Evolutionary conservation across 2,113 vertebrate genomes (phyloP).

Genomic region (Dicaeum eximium): DNA sequence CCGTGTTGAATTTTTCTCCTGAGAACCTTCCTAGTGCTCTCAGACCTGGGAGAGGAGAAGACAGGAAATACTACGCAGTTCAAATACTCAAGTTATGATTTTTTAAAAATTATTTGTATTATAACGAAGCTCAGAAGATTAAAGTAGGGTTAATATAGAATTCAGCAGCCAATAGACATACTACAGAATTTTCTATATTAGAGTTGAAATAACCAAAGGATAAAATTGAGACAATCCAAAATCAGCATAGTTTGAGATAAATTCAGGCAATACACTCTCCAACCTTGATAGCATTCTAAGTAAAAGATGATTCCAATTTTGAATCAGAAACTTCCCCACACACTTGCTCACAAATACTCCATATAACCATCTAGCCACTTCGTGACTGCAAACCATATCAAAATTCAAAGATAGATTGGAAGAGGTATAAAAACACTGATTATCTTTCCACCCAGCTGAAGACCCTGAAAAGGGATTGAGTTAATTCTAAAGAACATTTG

Average conservation of each 20-base stretch:
- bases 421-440: neutral
- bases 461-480: neutral
- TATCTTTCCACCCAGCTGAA: neutral
- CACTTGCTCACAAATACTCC: neutral
- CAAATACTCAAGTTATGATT: neutral
- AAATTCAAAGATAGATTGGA: neutral
- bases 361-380: neutral
- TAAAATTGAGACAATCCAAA: neutral
- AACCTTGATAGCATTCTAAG: neutral
- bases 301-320: neutral
- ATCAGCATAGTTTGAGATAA: neutral
- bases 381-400: neutral
- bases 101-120: neutral
- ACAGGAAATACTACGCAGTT: neutral
- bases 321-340: neutral
- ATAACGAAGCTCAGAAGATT: neutral
- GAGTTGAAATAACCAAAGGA: neutral
- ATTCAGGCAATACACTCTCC: neutral
- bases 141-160: neutral
- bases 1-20: neutral
- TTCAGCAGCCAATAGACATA: neutral
- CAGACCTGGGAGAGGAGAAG: neutral
- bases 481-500: neutral
- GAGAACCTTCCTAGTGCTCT: neutral
- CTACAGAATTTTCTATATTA: neutral